These are phyloP conservation scores for Mirounga angustirostris DNA, from an alignment of 2,113 vertebrate species.

Conservation along the genomic window DNA sequence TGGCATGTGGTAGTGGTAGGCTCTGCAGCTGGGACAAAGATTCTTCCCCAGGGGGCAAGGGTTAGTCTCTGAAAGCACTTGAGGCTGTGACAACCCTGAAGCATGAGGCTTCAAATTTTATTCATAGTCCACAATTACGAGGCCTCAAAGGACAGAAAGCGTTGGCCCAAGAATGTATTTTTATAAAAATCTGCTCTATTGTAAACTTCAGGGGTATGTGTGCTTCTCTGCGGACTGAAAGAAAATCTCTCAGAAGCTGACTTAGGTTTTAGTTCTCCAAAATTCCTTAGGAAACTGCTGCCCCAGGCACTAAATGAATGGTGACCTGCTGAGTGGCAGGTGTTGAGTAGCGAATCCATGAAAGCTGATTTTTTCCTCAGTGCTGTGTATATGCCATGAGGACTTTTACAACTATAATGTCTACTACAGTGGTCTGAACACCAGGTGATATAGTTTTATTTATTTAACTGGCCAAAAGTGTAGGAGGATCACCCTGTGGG, in stretches of 20 bases:
- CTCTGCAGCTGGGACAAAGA: background rate
- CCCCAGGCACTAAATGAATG: background rate
- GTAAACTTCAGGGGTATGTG: background rate
- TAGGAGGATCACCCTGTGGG: background rate
- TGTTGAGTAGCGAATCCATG: background rate
- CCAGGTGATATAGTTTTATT: background rate
- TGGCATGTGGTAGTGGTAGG: background rate
- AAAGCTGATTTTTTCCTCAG: background rate
- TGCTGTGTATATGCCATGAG: background rate
- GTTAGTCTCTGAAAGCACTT: background rate
- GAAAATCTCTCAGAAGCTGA: background rate
- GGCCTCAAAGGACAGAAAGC: background rate
- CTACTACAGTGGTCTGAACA: background rate
- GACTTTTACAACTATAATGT: background rate
- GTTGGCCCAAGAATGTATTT: background rate
- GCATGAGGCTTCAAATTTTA: background rate
- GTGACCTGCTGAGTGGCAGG: background rate
- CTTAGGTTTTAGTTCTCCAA: background rate
- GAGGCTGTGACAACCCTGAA: background rate
- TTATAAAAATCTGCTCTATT: background rate
- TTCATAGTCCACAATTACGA: background rate
- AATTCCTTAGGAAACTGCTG: background rate
- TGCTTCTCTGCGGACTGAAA: background rate
- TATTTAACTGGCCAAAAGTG: background rate
- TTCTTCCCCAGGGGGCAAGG: background rate